A percentile compares a stretch with the other conserved stretches of the same genome.
Evolutionary conservation across 2,888 invertebrate species (phyloP).

Genomic region (Operophtera brumata): DNA sequence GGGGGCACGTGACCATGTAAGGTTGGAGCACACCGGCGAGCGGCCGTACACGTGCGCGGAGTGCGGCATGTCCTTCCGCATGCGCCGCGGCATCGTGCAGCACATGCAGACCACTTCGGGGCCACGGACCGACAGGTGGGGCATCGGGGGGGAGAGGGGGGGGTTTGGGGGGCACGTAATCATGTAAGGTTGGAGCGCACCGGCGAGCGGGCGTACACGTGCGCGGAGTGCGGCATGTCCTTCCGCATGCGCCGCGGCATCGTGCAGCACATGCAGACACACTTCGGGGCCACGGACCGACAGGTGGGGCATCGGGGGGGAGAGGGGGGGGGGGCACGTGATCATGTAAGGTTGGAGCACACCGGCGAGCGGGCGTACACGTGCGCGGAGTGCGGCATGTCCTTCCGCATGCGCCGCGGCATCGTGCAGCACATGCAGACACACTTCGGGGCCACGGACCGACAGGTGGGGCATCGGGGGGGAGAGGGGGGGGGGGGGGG

Average conservation of each 20-base stretch:
- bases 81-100: conserved; percentile 38
- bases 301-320: conserved; percentile 32
- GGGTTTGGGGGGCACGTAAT: no score
- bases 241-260: conserved; percentile 40
- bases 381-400: conserved; percentile 39
- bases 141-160: no score
- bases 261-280: conserved; percentile 41
- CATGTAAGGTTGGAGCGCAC: conserved; percentile 40
- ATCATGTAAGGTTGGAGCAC: conserved; percentile 38
- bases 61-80: conserved; percentile 38
- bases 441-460: conserved; percentile 35
- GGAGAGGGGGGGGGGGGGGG: no score
- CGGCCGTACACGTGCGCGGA: conserved; percentile 39
- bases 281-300: conserved; percentile 34
- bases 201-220: conserved; percentile 40
- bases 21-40: conserved; percentile 41
- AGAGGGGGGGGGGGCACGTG: no score
- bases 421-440: conserved; percentile 42
- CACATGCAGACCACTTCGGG: conserved; percentile 42
- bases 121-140: conserved; percentile 38
- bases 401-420: conserved; percentile 37
- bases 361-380: conserved; percentile 42
- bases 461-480: conserved; percentile 34
- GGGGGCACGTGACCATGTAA: conserved; percentile 35
- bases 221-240: conserved; percentile 38